Percentiles rank a stretch among this genome's conserved stretches.
These are phyloP conservation scores for Tupaia chinensis DNA, from an alignment of 2,113 vertebrate species.

Conservation along the genomic window DNA sequence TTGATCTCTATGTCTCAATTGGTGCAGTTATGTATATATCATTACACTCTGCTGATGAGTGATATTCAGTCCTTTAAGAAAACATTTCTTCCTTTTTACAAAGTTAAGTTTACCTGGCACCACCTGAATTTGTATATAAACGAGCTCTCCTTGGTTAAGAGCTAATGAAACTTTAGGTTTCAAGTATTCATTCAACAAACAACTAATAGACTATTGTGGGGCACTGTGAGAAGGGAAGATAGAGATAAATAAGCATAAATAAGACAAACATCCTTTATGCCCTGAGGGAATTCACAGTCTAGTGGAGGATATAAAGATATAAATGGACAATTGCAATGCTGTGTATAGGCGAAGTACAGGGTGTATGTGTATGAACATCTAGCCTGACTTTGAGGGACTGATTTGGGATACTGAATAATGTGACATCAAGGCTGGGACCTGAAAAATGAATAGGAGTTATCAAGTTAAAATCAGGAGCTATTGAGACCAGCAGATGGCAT, in stretches of 20 bases:
- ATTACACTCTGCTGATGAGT: constrained; percentile 11
- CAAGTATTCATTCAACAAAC: constrained; percentile 29
- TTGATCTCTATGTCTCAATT: background rate
- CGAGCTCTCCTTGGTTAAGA: background rate
- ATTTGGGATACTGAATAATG: constrained; percentile 1
- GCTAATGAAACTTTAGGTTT: background rate
- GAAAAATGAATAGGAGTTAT: background rate
- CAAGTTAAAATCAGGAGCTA: background rate
- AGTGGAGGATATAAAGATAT: background rate
- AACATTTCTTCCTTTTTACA: background rate
- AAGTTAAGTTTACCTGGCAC: background rate
- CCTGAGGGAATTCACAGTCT: background rate
- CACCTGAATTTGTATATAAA: background rate
- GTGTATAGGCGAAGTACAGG: background rate
- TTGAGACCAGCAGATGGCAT: no score
- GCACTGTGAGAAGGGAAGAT: background rate
- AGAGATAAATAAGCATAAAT: background rate
- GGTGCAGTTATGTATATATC: background rate
- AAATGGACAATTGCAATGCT: background rate
- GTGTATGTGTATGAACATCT: background rate
- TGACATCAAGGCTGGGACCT: background rate
- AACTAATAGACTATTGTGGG: background rate
- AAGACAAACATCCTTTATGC: background rate
- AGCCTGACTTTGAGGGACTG: background rate
- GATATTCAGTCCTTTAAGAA: background rate